Conservation (phyloP, 2,113 vertebrate species). For the Eulemur rufifrons region DNA sequence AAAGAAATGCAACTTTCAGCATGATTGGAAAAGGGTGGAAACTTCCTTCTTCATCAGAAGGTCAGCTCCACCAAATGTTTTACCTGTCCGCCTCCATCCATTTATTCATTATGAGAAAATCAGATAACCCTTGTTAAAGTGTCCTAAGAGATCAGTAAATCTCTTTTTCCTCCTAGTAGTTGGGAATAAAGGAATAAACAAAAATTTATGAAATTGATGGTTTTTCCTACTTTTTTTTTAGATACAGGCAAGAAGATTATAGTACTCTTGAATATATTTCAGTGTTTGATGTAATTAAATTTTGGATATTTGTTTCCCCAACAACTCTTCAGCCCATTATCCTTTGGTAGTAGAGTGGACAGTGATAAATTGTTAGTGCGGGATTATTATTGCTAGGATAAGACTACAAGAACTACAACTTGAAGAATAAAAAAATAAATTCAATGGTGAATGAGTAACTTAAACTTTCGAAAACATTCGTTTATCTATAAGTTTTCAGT, state of each 20-base stretch:
- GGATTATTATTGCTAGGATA: neutral
- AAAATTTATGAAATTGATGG: neutral
- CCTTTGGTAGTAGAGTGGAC: neutral
- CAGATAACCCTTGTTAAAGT: neutral
- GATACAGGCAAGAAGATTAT: neutral
- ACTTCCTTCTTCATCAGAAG: slow-evolving; percentile 55
- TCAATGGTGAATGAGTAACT: neutral
- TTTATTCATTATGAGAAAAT: slow-evolving; percentile 20
- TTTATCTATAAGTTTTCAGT: neutral
- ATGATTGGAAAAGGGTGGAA: slow-evolving; percentile 21
- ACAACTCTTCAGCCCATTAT: neutral
- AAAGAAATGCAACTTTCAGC: slow-evolving; percentile 64
- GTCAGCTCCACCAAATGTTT: slow-evolving; percentile 45
- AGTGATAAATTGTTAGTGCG: neutral
- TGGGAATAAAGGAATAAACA: neutral
- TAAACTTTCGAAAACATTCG: neutral
- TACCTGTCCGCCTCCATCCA: neutral
- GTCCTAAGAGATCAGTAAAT: neutral
- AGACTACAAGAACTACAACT: neutral
- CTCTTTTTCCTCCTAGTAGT: neutral
- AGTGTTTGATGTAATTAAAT: neutral
- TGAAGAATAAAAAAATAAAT: neutral
- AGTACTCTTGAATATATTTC: neutral
- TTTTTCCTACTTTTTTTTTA: neutral
- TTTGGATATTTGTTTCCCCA: neutral